Evolutionary conservation across 37 sponge, comb jelly and placozoan genomes (phyloP).

Genomic region (Halichondria panicea): DNA sequence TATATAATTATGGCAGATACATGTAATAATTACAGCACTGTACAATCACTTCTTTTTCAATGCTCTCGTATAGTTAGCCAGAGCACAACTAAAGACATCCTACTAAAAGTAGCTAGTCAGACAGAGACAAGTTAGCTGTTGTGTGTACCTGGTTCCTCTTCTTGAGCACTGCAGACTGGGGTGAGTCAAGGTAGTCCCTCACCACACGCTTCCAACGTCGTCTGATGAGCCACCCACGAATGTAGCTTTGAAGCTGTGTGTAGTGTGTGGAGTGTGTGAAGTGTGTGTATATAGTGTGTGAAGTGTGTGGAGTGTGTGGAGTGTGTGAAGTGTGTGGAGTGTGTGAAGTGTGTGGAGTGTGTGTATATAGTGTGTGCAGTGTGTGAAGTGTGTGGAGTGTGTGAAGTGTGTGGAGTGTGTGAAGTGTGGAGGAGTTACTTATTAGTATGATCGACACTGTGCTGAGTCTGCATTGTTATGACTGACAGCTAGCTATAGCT

Average conservation of each 20-base stretch:
- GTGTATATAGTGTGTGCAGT: too few species aligned
- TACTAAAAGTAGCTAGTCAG: not conserved
- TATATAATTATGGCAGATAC: not conserved
- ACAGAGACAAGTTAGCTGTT: not conserved
- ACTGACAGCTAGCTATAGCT: too few species aligned
- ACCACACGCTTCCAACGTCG: conserved; percentile 50
- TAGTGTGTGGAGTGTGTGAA: too few species aligned
- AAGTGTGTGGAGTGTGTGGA: not conserved
- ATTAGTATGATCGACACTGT: too few species aligned
- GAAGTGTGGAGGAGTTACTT: not conserved
- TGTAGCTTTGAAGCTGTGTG: conserved; percentile 49
- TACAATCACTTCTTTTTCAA: too few species aligned
- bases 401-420: too few species aligned
- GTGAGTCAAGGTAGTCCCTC: conserved; percentile 41
- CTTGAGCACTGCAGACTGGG: conserved; percentile 33
- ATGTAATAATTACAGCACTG: not conserved
- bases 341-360: too few species aligned
- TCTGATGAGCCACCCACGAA: conserved; percentile 50
- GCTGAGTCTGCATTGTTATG: too few species aligned
- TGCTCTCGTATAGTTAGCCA: too few species aligned
- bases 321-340: not conserved
- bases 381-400: too few species aligned
- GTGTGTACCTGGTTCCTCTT: conserved; percentile 58
- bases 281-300: not conserved
- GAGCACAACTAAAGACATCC: not conserved